These are phyloP conservation scores for Arctocebus calabarensis DNA, from an alignment of 2,797 vertebrate genomes.

Conservation along the genomic window DNA sequence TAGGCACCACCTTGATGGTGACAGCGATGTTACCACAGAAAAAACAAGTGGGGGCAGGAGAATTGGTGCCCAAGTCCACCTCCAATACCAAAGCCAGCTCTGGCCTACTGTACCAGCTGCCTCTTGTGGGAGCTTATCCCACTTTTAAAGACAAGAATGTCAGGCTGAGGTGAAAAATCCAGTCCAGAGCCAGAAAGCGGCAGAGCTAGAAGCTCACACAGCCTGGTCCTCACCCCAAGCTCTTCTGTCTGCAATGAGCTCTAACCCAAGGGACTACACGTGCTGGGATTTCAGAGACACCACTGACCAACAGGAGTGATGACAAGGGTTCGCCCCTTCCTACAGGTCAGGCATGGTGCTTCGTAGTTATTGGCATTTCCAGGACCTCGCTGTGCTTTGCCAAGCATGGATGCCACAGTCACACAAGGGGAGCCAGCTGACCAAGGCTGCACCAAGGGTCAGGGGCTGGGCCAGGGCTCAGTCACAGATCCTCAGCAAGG, in stretches of 20 bases:
- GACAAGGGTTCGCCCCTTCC: not conserved
- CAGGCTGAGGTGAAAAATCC: not conserved
- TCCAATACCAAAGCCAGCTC: not conserved
- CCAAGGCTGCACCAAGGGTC: not conserved
- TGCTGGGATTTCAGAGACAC: not conserved
- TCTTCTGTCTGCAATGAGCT: not conserved
- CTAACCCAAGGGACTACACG: not conserved
- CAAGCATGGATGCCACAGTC: not conserved
- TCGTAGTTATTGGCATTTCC: not conserved
- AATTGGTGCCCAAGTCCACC: not conserved
- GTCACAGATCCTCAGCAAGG: not conserved
- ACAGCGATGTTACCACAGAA: not conserved
- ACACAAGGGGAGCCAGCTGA: not conserved
- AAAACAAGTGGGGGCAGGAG: not conserved
- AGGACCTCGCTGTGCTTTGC: not conserved
- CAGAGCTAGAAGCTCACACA: not conserved
- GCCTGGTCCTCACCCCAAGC: not conserved
- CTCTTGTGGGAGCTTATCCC: not conserved
- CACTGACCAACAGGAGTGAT: not conserved
- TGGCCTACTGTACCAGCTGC: not conserved
- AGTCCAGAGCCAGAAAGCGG: not conserved
- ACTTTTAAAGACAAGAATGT: no score
- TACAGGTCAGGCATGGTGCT: accelerated
- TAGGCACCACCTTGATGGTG: not conserved
- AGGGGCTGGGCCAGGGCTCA: no score